Conservation (phyloP, 2,113 vertebrate genomes). For the Tricholaema leucomelas region DNA sequence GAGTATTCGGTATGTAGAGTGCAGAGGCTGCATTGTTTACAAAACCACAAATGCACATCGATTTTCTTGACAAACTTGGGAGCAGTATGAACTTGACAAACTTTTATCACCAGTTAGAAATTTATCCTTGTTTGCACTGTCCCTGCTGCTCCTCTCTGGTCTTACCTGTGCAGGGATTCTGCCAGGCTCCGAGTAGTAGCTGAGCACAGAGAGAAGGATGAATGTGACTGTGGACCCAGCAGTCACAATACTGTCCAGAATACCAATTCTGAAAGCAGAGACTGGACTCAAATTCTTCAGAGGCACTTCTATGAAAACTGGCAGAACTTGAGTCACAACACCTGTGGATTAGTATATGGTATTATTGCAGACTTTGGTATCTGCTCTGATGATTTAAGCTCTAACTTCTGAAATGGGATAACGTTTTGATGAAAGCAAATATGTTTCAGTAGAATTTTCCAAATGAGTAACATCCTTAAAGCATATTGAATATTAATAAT, state of each 20-base stretch:
- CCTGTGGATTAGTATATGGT: background rate
- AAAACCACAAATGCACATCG: background rate
- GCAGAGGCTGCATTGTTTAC: background rate
- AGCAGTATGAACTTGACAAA: background rate
- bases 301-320: background rate
- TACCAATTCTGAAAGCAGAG: background rate
- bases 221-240: rapidly evolving
- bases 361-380: background rate
- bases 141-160: background rate
- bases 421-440: background rate
- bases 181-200: background rate
- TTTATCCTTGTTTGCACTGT: background rate
- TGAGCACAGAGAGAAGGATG: background rate
- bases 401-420: background rate
- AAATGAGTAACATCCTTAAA: background rate
- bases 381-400: background rate
- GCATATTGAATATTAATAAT: background rate
- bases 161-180: background rate
- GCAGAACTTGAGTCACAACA: background rate
- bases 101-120: background rate
- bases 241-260: background rate
- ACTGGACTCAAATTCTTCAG: background rate
- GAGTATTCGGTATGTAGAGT: background rate
- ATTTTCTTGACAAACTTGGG: background rate
- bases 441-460: background rate